Evolutionary conservation across 2,797 vertebrate genomes (phyloP).

Genomic region (Steatocranus sp.): DNA sequence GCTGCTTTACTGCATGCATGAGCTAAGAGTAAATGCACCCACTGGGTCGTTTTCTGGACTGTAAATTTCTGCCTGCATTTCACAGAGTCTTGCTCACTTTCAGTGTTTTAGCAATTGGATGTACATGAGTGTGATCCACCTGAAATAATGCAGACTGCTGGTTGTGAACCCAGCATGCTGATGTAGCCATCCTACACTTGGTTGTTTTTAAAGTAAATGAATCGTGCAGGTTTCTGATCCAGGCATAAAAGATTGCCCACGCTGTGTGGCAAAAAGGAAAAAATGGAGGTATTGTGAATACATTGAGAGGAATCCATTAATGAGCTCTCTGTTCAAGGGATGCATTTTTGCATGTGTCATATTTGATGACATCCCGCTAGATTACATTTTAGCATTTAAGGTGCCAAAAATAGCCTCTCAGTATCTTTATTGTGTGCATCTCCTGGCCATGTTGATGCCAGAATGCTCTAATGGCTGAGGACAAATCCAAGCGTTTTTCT

Average conservation of each 20-base stretch:
- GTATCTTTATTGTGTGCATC: constrained; percentile 3
- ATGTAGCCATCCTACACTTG: constrained; percentile 14
- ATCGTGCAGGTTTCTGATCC: constrained; percentile 37
- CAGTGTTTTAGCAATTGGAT: not conserved
- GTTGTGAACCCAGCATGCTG: constrained; percentile 12
- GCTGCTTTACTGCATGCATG: not conserved
- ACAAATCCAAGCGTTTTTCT: constrained; percentile 7
- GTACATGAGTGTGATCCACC: constrained; percentile 10
- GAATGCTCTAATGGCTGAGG: not conserved
- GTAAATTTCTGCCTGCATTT: constrained; percentile 2
- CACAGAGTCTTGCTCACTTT: constrained; percentile 11
- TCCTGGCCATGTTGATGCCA: constrained; percentile 2
- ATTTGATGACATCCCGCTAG: constrained; percentile 11
- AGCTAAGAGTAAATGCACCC: not conserved
- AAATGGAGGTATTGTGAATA: constrained; percentile 41
- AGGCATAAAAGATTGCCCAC: constrained; percentile 19
- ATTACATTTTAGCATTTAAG: constrained; percentile 10
- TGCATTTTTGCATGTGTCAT: constrained; percentile 41
- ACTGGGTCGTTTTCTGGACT: not conserved
- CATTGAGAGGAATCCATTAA: constrained; percentile 32
- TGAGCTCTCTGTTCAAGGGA: constrained; percentile 32
- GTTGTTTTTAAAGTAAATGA: constrained; percentile 52
- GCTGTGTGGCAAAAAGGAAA: not conserved
- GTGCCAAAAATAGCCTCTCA: constrained; percentile 32
- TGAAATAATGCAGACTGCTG: constrained; percentile 24